phyloP scores from a whole-genome alignment of 2,113 vertebrate species.

The Tyrannus savana region DNA sequence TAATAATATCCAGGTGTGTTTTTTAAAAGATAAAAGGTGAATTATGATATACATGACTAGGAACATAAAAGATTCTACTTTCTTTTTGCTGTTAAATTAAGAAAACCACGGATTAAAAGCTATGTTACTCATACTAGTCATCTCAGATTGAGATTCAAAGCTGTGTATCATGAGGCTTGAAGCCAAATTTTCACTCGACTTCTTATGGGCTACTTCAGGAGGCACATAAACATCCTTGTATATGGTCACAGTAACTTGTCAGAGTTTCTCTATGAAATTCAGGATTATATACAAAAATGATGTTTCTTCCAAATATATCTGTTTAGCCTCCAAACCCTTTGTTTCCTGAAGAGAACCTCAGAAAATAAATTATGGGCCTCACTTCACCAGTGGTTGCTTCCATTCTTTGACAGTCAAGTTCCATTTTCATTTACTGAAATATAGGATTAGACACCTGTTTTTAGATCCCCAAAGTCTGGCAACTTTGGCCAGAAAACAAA shows the following conservation, averaged over 20 bases:
- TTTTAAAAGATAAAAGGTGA: background rate
- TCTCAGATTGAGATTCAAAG: background rate
- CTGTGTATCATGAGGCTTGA: background rate
- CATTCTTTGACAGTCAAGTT: background rate
- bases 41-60: background rate
- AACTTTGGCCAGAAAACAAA: background rate
- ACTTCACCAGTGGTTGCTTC: background rate
- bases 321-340: background rate
- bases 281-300: background rate
- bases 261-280: background rate
- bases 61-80: background rate
- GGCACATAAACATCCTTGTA: background rate
- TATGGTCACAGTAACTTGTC: background rate
- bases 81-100: background rate
- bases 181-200: background rate
- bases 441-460: background rate
- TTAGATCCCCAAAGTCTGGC: background rate
- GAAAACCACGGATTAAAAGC: background rate
- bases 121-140: background rate
- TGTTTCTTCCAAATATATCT: background rate
- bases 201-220: background rate
- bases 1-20: background rate
- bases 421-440: background rate
- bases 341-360: background rate
- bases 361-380: background rate